Base-by-base conservation (phyloP, 2,113 vertebrate genomes). In the Takifugu flavidus region DNA sequence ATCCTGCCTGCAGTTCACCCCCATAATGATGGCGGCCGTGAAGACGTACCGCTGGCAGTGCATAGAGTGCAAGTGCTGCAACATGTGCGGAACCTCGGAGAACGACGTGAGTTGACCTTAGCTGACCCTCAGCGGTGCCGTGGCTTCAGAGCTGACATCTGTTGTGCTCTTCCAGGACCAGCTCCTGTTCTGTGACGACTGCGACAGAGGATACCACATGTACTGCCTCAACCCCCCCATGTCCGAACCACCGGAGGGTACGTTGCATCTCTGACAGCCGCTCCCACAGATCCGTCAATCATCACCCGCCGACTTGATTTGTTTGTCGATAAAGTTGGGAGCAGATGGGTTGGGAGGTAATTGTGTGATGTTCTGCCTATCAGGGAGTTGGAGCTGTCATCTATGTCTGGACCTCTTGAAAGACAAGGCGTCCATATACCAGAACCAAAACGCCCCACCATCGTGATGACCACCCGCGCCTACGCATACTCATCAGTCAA, bases 41-140 rank as follows among this genome's bases (percentile, higher is more conserved):
- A 98, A 98, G 91, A 98, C 95, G 2, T 98, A 96, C 72, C 95
- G 93, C 79, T 98, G 96, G 96, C 96, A 98, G 75, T 98, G 96
- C 87, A 98, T 98, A 25, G 96, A 98, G 86, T 98, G 96, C 91
- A 98, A 98, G 79, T 98, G 96, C 85, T 98, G 96, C 87, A 97
- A 98, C 80, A 92, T 97, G 65, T 98, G 96, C 0, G 96, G 95
- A 67, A 97, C 95, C 46, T 98, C 95, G 0, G 95, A 98, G 90
- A 98, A 98, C 0, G 95, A 98, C 0, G 95, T 97, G 82, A 89
- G 95, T 89, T 39, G 13, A 5, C 27, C 6, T 8, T 0, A 31
- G 29, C 12, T 45, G 42, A 28, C 13, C 44, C 34, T 10, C 34
- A 12, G 42, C 47, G 0, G 4, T 3, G 2, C 1, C 20, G 13